phyloP scores from a whole-genome alignment of 2,888 invertebrate genomes.

The Chrysina gloriosa region DNA sequence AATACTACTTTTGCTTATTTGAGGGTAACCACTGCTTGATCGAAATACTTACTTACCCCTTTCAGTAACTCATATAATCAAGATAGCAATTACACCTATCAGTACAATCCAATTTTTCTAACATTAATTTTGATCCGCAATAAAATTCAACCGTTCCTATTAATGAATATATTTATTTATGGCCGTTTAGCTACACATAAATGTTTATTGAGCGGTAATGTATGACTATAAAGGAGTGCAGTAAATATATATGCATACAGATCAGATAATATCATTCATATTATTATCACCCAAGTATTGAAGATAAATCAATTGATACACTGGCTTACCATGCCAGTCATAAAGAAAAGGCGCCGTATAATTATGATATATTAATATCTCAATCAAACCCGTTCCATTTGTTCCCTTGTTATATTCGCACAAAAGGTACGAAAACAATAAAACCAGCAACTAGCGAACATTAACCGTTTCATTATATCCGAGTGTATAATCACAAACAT shows the following conservation, averaged over 20 bases:
- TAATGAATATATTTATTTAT: too few species aligned
- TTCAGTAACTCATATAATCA: too few species aligned
- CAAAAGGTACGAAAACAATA: slow-evolving; percentile 15
- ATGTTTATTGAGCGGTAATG: background rate
- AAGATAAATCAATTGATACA: background rate
- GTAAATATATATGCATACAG: background rate
- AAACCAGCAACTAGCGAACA: slow-evolving; percentile 13
- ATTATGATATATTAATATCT: slow-evolving; percentile 23
- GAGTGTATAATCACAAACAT: slow-evolving; percentile 2
- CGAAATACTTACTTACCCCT: too few species aligned
- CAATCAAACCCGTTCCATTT: background rate
- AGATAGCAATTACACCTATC: background rate
- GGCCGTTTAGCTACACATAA: too few species aligned
- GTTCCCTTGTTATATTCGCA: background rate
- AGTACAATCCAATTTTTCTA: too few species aligned
- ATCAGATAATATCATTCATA: background rate
- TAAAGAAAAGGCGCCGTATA: background rate
- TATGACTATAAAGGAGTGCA: background rate
- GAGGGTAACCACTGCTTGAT: too few species aligned
- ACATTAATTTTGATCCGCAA: too few species aligned
- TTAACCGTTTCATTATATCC: slow-evolving; percentile 13
- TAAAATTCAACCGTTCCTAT: too few species aligned
- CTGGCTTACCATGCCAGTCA: background rate
- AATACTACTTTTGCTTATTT: too few species aligned
- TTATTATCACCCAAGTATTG: background rate